phyloP scores from a whole-genome alignment of 1,140 invertebrate species.

The Orussus abietinus region DNA sequence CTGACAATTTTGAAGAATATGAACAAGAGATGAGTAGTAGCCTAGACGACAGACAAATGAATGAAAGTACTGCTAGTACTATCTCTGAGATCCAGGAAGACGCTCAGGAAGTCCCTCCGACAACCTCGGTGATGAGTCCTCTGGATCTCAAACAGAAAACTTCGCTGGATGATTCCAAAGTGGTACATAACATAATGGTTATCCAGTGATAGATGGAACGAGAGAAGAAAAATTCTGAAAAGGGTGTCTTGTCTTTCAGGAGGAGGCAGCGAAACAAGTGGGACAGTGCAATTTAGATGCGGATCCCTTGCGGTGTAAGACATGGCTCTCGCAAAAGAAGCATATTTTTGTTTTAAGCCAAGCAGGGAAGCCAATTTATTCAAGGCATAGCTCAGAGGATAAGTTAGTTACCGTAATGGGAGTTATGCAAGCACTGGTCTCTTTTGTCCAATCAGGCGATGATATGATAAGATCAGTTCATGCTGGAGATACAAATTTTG shows the following conservation, averaged over 20 bases:
- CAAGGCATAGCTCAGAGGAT: slow-evolving; percentile 86
- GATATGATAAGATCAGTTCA: slow-evolving; percentile 82
- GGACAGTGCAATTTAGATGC: slow-evolving; percentile 37
- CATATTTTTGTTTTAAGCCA: slow-evolving; percentile 94
- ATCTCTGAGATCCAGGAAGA: slow-evolving; percentile 59
- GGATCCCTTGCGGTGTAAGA: slow-evolving; percentile 44
- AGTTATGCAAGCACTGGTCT: slow-evolving; percentile 92
- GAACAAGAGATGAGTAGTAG: slow-evolving; percentile 63
- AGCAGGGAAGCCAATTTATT: slow-evolving; percentile 95
- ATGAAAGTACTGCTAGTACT: slow-evolving; percentile 48
- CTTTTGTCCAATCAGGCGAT: slow-evolving; percentile 78
- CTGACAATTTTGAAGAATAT: slow-evolving; percentile 67
- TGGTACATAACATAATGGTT: slow-evolving; percentile 31
- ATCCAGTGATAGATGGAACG: too few species aligned
- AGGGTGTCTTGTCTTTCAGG: slow-evolving; percentile 32
- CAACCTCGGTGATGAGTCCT: slow-evolving; percentile 6
- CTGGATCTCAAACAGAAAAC: slow-evolving; percentile 25
- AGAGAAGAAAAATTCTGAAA: too few species aligned
- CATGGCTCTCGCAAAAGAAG: slow-evolving; percentile 77
- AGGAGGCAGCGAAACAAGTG: slow-evolving; percentile 39
- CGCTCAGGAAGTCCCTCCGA: slow-evolving; percentile 39
- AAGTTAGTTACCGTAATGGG: slow-evolving; percentile 91
- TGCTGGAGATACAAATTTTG: slow-evolving; percentile 81
- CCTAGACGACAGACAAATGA: slow-evolving; percentile 54
- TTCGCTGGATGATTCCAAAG: slow-evolving; percentile 32